phyloP scores from a whole-genome alignment of 2,797 vertebrate species.

The Harpagifer antarcticus region DNA sequence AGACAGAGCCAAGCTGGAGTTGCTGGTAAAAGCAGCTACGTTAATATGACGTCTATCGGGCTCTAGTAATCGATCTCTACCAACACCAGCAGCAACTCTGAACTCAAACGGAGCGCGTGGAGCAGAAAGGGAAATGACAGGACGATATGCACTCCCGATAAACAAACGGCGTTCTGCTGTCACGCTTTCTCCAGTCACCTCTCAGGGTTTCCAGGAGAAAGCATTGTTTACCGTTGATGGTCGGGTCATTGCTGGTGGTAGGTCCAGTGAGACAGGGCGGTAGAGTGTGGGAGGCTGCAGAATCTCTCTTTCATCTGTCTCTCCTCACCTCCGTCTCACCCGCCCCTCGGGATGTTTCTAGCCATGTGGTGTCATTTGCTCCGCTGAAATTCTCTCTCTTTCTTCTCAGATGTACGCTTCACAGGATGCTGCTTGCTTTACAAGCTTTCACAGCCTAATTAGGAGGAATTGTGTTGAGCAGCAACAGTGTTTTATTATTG shows the following conservation, averaged over 20 bases:
- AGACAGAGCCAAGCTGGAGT: no score
- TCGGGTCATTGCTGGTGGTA: conserved; percentile 4
- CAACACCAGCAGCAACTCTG: no score
- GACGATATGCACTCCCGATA: no score
- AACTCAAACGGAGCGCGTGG: no score
- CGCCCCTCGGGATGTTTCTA: background rate
- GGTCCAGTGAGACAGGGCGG: background rate
- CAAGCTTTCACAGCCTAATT: background rate
- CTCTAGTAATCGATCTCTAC: no score
- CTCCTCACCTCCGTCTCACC: background rate
- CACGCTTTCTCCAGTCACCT: no score
- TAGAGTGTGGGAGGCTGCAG: conserved; percentile 5
- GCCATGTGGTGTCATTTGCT: background rate
- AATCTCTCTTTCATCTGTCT: background rate
- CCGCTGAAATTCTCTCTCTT: background rate
- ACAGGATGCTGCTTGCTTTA: background rate
- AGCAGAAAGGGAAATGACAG: no score
- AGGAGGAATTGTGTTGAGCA: background rate
- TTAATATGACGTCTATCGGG: no score
- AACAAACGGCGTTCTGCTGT: background rate
- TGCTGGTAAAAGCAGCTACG: no score
- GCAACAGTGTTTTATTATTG: background rate
- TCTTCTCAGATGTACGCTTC: no score
- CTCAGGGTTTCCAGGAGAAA: no score
- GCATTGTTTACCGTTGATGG: background rate